These are phyloP conservation scores for Cremastobaeus sp. DNA, from an alignment of 2,888 invertebrate species.

Conservation along the genomic window DNA sequence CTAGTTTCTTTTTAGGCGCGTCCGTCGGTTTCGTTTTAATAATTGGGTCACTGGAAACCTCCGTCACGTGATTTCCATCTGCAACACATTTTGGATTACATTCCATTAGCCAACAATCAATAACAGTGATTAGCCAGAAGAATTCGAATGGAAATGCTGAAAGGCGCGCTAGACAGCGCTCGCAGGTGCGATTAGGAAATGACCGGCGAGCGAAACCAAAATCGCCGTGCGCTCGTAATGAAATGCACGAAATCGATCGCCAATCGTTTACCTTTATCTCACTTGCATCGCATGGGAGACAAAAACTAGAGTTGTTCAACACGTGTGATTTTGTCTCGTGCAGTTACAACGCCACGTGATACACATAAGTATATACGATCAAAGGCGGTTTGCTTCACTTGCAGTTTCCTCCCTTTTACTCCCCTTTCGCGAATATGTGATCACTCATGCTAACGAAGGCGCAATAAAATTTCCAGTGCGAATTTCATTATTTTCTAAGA, in stretches of 20 bases:
- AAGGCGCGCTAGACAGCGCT: no score
- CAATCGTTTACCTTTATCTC: no score
- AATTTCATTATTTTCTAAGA: constrained; percentile 1
- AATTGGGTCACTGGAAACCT: constrained; percentile 61
- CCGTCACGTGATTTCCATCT: constrained; percentile 62
- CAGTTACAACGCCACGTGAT: constrained; percentile 38
- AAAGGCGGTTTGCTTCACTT: constrained; percentile 39
- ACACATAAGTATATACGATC: constrained; percentile 24
- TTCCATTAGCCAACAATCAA: background rate
- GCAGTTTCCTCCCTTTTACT: constrained; percentile 28
- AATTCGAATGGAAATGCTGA: no score
- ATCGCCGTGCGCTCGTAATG: no score
- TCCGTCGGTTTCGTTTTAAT: constrained; percentile 75
- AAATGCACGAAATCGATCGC: constrained; percentile 34
- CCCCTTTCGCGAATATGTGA: no score
- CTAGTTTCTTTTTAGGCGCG: constrained; percentile 68
- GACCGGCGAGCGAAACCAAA: no score
- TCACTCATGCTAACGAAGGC: no score
- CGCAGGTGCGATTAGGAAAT: no score
- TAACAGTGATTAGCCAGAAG: no score
- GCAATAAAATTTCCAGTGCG: no score
- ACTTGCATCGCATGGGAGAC: no score
- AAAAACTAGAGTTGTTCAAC: no score
- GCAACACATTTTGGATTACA: constrained; percentile 34
- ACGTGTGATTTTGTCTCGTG: constrained; percentile 49